phyloP scores from a whole-genome alignment of 2,888 invertebrate genomes.

The Tiliacea citrago region DNA sequence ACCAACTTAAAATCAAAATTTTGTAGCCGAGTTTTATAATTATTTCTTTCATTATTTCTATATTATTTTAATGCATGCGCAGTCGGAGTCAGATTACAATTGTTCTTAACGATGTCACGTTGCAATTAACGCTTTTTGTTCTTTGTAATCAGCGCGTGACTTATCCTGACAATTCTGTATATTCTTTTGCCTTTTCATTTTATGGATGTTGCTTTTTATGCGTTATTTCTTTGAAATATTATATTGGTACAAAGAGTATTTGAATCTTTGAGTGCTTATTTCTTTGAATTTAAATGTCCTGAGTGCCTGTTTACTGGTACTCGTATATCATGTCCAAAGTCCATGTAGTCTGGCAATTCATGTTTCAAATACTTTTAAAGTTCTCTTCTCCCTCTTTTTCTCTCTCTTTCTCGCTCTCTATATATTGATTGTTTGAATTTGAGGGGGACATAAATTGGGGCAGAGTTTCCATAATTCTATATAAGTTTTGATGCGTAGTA shows the following conservation, averaged over 20 bases:
- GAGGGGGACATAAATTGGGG: conserved; percentile 11
- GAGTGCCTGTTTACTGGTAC: neutral
- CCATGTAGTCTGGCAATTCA: neutral
- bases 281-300: conserved; percentile 11
- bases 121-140: conserved; percentile 65
- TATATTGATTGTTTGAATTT: conserved; percentile 37
- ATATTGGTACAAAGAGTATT: conserved; percentile 8
- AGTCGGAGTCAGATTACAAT: conserved; percentile 42
- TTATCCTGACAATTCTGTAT: conserved; percentile 61
- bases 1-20: conserved; percentile 9
- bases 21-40: conserved; percentile 16
- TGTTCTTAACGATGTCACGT: conserved; percentile 60
- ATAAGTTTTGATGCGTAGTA: neutral
- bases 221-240: conserved; percentile 22
- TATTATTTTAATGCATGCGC: conserved; percentile 34
- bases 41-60: conserved; percentile 33
- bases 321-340: neutral
- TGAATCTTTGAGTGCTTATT: neutral
- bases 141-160: conserved; percentile 74
- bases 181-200: conserved; percentile 31
- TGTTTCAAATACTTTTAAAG: conserved; percentile 5
- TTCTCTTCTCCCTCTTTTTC: conserved; percentile 13
- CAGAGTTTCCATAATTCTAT: neutral
- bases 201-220: neutral
- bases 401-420: neutral